Percentiles rank a stretch among this genome's conserved stretches.
Evolutionary conservation across 2,888 invertebrate species (phyloP).

Genomic region (Netelia inedita): DNA sequence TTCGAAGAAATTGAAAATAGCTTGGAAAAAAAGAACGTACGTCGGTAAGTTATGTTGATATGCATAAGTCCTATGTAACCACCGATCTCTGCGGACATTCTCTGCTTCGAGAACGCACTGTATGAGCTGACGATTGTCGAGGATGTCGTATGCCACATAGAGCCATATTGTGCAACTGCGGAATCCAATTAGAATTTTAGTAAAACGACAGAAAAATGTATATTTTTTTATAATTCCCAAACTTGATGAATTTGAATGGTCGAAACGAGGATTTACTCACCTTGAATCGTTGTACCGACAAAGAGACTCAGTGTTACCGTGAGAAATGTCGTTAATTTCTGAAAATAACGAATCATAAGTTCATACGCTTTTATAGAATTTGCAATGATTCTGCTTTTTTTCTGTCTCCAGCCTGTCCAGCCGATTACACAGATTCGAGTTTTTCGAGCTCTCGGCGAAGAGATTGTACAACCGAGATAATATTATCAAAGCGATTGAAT

Average conservation of each 20-base stretch:
- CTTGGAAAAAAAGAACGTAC: constrained; percentile 86
- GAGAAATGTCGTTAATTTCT: constrained; percentile 97
- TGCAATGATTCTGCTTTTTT: no score
- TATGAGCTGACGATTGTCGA: constrained; percentile 94
- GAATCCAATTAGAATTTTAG: constrained; percentile 17
- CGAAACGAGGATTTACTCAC: constrained; percentile 87
- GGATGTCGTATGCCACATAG: constrained; percentile 96
- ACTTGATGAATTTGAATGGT: not conserved
- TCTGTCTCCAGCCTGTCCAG: no score
- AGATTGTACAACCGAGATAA: not conserved
- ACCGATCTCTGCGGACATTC: constrained; percentile 95
- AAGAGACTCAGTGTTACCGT: constrained; percentile 96
- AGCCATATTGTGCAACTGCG: constrained; percentile 94
- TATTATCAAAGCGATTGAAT: not conserved
- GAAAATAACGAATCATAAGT: constrained; percentile 83
- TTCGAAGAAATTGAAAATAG: constrained; percentile 15
- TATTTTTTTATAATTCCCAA: no score
- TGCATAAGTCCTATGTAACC: constrained; percentile 97
- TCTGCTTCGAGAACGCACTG: constrained; percentile 95
- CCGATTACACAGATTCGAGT: not conserved
- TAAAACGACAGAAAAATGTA: constrained; percentile 33
- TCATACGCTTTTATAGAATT: no score
- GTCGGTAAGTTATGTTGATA: constrained; percentile 97
- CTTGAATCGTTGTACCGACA: constrained; percentile 96
- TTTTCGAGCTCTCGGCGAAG: not conserved